Conservation (phyloP, 2,888 invertebrate species). For the Megaustenia siamemsis region DNA sequence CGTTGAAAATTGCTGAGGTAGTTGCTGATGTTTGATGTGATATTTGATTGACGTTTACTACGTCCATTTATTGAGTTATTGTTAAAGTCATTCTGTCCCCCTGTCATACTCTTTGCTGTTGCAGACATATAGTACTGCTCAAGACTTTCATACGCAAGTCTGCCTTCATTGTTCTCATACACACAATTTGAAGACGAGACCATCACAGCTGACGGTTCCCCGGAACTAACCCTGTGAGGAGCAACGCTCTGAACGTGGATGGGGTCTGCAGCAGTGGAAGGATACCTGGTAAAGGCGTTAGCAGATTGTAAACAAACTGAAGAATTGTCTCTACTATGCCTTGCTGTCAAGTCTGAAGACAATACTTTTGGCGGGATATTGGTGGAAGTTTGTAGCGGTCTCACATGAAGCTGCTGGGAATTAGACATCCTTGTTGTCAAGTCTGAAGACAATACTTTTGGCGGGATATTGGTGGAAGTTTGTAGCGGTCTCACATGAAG, state of each 20-base stretch:
- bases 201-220: not conserved
- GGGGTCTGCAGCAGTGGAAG: not conserved
- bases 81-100: not conserved
- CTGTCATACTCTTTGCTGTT: not conserved
- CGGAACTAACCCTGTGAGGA: not conserved
- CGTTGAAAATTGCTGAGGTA: slow-evolving; percentile 38
- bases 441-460: not conserved
- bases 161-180: not conserved
- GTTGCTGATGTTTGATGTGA: not conserved
- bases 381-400: not conserved
- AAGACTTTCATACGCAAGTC: not conserved
- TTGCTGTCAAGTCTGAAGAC: not conserved
- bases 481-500: not conserved
- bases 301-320: too few relatives aligned
- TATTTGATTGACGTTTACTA: not conserved
- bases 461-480: not conserved
- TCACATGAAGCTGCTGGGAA: too few relatives aligned
- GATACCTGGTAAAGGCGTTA: not conserved
- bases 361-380: not conserved
- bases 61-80: not conserved
- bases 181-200: not conserved
- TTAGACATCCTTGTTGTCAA: not conserved
- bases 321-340: not conserved
- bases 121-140: not conserved
- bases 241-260: slow-evolving; percentile 3